Evolutionary conservation across 2,113 vertebrate genomes (phyloP).

Genomic region (Tenrec ecaudatus): DNA sequence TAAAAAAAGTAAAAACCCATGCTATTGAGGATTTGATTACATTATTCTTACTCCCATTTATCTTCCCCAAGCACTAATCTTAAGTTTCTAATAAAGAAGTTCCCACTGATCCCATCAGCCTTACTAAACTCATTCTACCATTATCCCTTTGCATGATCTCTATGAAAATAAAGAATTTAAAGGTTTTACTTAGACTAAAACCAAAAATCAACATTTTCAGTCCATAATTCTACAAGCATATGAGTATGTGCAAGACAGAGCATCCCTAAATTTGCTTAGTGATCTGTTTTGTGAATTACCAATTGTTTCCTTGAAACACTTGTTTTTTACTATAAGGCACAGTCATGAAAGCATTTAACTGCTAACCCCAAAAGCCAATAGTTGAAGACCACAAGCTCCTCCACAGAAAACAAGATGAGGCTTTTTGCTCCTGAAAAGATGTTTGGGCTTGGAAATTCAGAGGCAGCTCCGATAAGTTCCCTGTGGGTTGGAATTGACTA

Average conservation of each 20-base stretch:
- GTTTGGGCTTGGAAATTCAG: no score
- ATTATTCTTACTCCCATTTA: not conserved
- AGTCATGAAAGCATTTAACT: no score
- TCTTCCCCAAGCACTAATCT: not conserved
- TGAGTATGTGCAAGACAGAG: not conserved
- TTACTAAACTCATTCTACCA: no score
- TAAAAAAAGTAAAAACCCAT: not conserved
- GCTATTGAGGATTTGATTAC: not conserved
- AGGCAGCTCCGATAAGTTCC: no score
- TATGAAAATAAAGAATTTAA: no score
- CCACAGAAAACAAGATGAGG: no score
- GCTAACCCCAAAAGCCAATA: no score
- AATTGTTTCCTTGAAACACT: not conserved
- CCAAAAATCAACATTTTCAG: not conserved
- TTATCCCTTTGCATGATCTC: not conserved
- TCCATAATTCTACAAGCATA: accelerated
- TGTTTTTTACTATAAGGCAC: not conserved
- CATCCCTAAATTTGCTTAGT: not conserved
- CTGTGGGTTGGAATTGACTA: no score
- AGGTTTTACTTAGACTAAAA: not conserved
- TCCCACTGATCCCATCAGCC: not conserved
- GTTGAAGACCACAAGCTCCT: no score
- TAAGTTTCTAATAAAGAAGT: not conserved
- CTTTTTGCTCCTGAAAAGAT: no score
- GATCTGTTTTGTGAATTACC: not conserved